These are phyloP conservation scores for Pygocentrus nattereri DNA, from an alignment of 2,797 vertebrate species.

Conservation along the genomic window DNA sequence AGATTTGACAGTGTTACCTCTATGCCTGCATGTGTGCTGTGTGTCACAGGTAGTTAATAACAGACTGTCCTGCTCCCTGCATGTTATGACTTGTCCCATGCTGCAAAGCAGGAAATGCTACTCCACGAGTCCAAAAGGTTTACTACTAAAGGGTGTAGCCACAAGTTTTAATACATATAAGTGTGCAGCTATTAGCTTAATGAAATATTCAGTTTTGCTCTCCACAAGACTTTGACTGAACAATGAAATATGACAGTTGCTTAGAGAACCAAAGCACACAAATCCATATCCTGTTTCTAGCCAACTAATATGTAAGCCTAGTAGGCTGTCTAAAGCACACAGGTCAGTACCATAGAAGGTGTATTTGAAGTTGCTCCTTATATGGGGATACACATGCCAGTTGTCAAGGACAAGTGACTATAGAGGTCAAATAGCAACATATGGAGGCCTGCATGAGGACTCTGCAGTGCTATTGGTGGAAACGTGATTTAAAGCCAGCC, in stretches of 20 bases:
- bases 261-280: not conserved
- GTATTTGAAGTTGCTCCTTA: constrained; percentile 8
- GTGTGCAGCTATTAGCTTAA: not conserved
- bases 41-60: constrained; percentile 9
- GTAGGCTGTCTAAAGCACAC: not conserved
- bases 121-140: not conserved
- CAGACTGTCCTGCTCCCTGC: not conserved
- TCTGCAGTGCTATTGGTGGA: not conserved
- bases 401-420: constrained; percentile 62
- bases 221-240: not conserved
- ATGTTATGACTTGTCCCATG: not conserved
- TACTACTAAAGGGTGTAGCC: not conserved
- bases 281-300: not conserved
- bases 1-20: constrained; percentile 23
- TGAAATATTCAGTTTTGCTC: not conserved
- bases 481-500: constrained; percentile 1
- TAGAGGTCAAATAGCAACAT: constrained; percentile 50
- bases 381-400: constrained; percentile 25
- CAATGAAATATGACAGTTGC: not conserved
- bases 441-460: constrained; percentile 35
- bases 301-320: not conserved
- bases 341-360: constrained; percentile 16
- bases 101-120: not conserved
- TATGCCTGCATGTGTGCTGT: not conserved
- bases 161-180: not conserved